Conservation (phyloP, 2,888 invertebrate genomes). For the Hyppa rectilinea region DNA sequence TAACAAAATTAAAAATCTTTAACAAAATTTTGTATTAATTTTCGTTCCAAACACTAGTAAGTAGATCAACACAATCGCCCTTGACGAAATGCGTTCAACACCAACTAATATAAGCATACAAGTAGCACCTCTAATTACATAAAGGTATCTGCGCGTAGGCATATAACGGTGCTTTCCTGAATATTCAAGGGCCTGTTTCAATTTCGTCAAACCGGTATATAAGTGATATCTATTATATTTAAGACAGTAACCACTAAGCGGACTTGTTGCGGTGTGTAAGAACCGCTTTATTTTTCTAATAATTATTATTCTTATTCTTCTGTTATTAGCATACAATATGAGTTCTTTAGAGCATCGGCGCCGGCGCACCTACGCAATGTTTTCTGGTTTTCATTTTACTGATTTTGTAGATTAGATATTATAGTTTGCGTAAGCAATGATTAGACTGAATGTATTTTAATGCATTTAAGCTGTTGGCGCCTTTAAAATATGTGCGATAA, state of each 20-base stretch:
- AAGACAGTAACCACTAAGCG: conserved; percentile 67
- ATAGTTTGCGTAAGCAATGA: conserved; percentile 10
- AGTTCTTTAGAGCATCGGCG: conserved; percentile 78
- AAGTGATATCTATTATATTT: conserved; percentile 53
- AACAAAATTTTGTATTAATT: too few relatives aligned
- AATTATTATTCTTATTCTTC: conserved; percentile 84
- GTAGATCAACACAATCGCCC: too few relatives aligned
- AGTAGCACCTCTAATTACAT: conserved; percentile 35
- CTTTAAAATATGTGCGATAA: conserved; percentile 12
- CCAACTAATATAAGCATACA: background rate
- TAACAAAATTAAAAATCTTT: too few relatives aligned
- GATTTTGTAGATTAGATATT: conserved; percentile 26
- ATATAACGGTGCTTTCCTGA: conserved; percentile 60
- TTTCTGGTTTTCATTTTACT: conserved; percentile 46
- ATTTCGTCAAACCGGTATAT: conserved; percentile 65
- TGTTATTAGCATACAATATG: conserved; percentile 88
- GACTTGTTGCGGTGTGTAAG: conserved; percentile 80
- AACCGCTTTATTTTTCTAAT: conserved; percentile 82
- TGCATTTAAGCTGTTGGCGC: conserved; percentile 19
- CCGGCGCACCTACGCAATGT: conserved; percentile 78
- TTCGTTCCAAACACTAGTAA: too few relatives aligned
- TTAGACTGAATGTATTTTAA: conserved; percentile 11
- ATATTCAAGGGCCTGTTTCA: conserved; percentile 64
- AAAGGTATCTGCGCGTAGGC: conserved; percentile 60
- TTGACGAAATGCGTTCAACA: background rate